Evolutionary conservation across 2,113 vertebrate species (phyloP).

Genomic region (Nematolebias whitei): DNA sequence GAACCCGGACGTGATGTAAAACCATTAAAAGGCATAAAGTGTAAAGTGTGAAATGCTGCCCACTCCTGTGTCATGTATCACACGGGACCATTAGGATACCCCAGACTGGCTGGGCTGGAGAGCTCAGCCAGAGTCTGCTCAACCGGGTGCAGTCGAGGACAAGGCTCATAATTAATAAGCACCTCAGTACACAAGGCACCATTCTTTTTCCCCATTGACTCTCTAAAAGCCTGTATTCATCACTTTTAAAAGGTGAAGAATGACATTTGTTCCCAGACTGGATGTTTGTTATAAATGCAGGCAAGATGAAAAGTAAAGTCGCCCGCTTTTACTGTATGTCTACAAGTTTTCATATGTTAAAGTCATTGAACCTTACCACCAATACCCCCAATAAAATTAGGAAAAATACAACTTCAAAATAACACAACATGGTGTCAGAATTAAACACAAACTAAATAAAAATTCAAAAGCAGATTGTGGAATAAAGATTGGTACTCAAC

Average conservation of each 20-base stretch:
- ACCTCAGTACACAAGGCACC: slow-evolving; percentile 30
- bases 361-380: too few species aligned
- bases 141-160: slow-evolving; percentile 34
- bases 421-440: too few species aligned
- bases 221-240: slow-evolving; percentile 34
- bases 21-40: slow-evolving; percentile 54
- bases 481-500: too few species aligned
- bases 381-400: too few species aligned
- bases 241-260: slow-evolving; percentile 34
- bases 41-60: slow-evolving; percentile 56
- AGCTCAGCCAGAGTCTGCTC: not conserved
- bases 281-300: too few species aligned
- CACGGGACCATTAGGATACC: slow-evolving; percentile 42
- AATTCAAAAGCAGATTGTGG: too few species aligned
- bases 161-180: slow-evolving; percentile 41
- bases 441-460: too few species aligned
- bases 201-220: slow-evolving; percentile 19
- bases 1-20: slow-evolving; percentile 59
- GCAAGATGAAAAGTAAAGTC: too few species aligned
- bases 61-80: slow-evolving; percentile 51
- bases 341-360: too few species aligned
- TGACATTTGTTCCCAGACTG: not conserved
- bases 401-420: too few species aligned
- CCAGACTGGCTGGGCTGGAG: slow-evolving; percentile 10
- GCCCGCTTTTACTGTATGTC: too few species aligned